Conservation (phyloP, 2,113 vertebrate genomes). For the Delphinus delphis region DNA sequence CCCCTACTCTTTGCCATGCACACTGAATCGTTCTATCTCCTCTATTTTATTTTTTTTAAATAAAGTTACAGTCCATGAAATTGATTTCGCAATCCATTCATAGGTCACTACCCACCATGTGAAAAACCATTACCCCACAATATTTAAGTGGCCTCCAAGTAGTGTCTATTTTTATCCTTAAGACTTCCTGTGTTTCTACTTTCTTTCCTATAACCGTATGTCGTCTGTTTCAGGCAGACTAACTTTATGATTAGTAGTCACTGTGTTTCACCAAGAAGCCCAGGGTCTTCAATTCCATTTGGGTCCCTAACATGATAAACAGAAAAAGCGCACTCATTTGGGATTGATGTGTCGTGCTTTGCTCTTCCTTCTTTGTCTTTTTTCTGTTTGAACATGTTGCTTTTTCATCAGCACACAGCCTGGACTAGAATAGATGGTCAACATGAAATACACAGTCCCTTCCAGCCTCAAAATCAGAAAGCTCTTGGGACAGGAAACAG, state of each 20-base stretch:
- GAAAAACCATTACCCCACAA: not conserved
- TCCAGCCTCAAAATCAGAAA: not conserved
- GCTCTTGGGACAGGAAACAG: not conserved
- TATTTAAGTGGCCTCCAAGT: not conserved
- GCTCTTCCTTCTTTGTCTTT: not conserved
- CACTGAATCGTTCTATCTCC: fast-evolving
- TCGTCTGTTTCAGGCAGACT: not conserved
- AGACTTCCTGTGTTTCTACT: not conserved
- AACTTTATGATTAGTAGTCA: not conserved
- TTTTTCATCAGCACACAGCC: not conserved
- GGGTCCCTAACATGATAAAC: not conserved
- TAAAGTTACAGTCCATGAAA: not conserved
- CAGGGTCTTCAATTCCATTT: not conserved
- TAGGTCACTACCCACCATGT: not conserved
- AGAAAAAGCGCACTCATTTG: fast-evolving
- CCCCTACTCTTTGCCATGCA: not conserved
- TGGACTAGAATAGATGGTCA: fast-evolving
- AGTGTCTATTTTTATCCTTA: not conserved
- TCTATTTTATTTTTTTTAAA: not conserved
- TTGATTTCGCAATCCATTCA: not conserved
- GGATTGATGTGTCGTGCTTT: fast-evolving
- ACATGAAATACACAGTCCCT: fast-evolving
- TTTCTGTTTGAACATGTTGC: not conserved
- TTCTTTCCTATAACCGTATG: no score
- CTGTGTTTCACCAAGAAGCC: not conserved